Evolutionary conservation across 1,140 invertebrate genomes (phyloP).

Genomic region (Latrodectus geometricus): DNA sequence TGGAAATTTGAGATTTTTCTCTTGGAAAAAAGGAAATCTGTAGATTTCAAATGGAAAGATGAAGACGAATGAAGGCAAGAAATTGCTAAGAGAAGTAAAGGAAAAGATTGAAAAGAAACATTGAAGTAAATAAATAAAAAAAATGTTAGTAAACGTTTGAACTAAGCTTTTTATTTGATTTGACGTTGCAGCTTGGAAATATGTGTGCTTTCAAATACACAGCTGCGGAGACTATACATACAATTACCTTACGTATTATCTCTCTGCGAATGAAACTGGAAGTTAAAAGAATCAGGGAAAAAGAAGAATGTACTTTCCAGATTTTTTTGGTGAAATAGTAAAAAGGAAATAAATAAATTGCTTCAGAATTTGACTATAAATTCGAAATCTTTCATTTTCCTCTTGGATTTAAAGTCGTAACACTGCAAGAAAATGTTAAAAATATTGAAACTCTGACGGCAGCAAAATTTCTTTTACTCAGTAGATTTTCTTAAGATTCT

Average conservation of each 20-base stretch:
- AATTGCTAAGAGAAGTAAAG: background rate
- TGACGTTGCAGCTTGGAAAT: conserved; percentile 23
- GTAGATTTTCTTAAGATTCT: too few relatives aligned
- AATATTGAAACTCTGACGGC: too few relatives aligned
- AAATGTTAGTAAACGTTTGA: conserved; percentile 30
- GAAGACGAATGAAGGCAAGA: conserved; percentile 11
- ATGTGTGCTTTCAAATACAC: conserved; percentile 6
- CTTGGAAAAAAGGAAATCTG: background rate
- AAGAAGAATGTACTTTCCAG: background rate
- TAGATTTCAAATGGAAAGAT: conserved; percentile 23
- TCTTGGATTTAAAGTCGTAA: too few relatives aligned
- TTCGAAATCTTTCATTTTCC: conserved; percentile 27
- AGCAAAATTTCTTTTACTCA: too few relatives aligned
- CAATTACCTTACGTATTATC: conserved; percentile 12
- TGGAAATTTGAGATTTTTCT: conserved; percentile 15
- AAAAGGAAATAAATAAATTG: conserved; percentile 10
- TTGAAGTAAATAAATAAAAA: background rate
- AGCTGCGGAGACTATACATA: background rate
- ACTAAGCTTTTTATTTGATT: conserved; percentile 39
- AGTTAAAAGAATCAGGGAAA: background rate
- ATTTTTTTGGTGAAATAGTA: background rate
- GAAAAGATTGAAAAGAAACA: background rate
- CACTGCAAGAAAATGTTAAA: too few relatives aligned
- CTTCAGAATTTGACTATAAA: conserved; percentile 13
- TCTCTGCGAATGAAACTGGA: conserved; percentile 9